Conservation (phyloP, 1,140 invertebrate species). For the Drosophila melanica region DNA sequence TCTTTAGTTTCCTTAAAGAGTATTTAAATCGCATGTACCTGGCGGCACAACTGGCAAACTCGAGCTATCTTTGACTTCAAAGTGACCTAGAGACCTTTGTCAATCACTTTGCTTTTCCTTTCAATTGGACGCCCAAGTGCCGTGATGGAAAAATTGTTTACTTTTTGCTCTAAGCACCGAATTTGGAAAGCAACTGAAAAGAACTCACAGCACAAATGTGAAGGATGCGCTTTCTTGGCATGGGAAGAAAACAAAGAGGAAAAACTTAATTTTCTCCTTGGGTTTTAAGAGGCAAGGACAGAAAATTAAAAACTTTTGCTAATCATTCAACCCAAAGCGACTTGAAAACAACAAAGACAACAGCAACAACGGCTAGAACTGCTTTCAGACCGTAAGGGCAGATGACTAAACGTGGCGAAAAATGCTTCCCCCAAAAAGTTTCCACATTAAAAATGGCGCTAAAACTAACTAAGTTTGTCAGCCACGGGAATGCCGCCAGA, state of each 20-base stretch:
- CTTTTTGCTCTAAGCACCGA: background rate
- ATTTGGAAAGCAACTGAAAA: no score
- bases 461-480: conserved; percentile 53
- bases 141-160: background rate
- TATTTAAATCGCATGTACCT: background rate
- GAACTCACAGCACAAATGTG: background rate
- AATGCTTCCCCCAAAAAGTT: conserved; percentile 41
- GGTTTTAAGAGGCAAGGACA: conserved; percentile 30
- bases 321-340: conserved; percentile 43
- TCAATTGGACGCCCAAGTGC: background rate
- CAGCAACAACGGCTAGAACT: conserved; percentile 1
- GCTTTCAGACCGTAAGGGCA: conserved; percentile 6
- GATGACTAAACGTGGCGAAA: conserved; percentile 22
- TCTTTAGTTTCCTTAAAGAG: background rate
- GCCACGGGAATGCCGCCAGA: background rate
- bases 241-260: background rate
- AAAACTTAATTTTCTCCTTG: conserved; percentile 38
- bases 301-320: conserved; percentile 49
- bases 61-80: background rate
- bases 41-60: background rate
- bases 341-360: conserved; percentile 8
- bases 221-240: background rate
- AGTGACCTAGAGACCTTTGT: conserved; percentile 10
- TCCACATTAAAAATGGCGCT: conserved; percentile 56
- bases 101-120: conserved; percentile 14